These are phyloP conservation scores for Caranx melampygus DNA, from an alignment of 2,113 vertebrate genomes.

Conservation along the genomic window DNA sequence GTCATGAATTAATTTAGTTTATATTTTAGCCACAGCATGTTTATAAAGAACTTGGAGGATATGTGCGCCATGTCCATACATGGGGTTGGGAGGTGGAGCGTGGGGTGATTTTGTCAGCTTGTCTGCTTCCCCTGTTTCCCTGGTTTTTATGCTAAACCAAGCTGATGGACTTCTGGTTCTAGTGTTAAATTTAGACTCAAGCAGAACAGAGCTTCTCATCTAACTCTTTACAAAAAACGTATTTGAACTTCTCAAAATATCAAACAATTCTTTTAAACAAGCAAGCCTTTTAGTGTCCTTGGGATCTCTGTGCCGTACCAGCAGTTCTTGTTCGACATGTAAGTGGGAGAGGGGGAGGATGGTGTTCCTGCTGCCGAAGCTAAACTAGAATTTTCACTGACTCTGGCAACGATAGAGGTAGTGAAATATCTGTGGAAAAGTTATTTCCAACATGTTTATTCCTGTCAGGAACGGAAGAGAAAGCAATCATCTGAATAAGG, in stretches of 20 bases:
- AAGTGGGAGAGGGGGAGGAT: background rate
- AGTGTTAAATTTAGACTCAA: background rate
- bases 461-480: conserved; percentile 5
- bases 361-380: conserved; percentile 4
- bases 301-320: background rate
- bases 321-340: background rate
- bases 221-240: background rate
- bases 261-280: background rate
- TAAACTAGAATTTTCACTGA: background rate
- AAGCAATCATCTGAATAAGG: conserved; percentile 12
- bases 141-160: background rate
- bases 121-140: too few species aligned
- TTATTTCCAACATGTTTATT: conserved; percentile 17
- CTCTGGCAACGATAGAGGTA: conserved; percentile 3
- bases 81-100: too few species aligned
- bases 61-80: background rate
- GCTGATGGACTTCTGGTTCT: background rate
- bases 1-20: background rate
- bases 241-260: background rate
- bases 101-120: background rate
- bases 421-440: conserved; percentile 24
- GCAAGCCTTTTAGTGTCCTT: background rate
- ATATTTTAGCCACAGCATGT: background rate
- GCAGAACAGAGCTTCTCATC: background rate
- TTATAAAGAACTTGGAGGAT: background rate